phyloP scores from a whole-genome alignment of 2,797 vertebrate genomes.

The Poecilia gillii region DNA sequence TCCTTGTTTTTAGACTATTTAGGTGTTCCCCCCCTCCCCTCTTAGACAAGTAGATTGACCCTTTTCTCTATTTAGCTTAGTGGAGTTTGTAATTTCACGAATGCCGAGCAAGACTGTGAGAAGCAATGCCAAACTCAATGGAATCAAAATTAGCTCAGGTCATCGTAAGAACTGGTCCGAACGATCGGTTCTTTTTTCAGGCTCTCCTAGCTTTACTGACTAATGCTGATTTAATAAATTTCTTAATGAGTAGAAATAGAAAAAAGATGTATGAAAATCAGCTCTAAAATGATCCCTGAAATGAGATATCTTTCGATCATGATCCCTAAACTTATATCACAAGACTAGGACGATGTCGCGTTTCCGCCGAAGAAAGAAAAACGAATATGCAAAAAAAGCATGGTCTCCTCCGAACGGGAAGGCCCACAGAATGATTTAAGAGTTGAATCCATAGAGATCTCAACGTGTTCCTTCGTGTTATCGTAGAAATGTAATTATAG shows the following conservation, averaged over 20 bases:
- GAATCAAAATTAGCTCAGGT: conserved; percentile 73
- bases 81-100: conserved; percentile 35
- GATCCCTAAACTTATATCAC: background rate
- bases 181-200: conserved; percentile 46
- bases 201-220: conserved; percentile 53
- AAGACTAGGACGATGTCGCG: conserved; percentile 28
- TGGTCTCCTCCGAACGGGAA: conserved; percentile 50
- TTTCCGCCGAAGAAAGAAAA: conserved; percentile 17
- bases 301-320: conserved; percentile 16
- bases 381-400: conserved; percentile 45
- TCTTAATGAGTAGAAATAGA: conserved; percentile 30
- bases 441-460: conserved; percentile 41
- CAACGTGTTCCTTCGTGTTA: conserved; percentile 44
- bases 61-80: conserved; percentile 44
- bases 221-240: conserved; percentile 43
- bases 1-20: conserved; percentile 40
- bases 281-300: conserved; percentile 28
- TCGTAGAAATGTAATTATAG: conserved; percentile 60
- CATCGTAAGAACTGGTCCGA: conserved; percentile 43
- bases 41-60: conserved; percentile 25
- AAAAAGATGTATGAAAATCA: conserved; percentile 16
- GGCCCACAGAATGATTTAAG: conserved; percentile 52
- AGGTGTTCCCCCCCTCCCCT: background rate
- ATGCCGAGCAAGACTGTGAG: conserved; percentile 44
- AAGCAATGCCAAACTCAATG: conserved; percentile 66